These are phyloP conservation scores for Rhinolophus sinicus DNA, from an alignment of 2,113 vertebrate species.

Conservation along the genomic window DNA sequence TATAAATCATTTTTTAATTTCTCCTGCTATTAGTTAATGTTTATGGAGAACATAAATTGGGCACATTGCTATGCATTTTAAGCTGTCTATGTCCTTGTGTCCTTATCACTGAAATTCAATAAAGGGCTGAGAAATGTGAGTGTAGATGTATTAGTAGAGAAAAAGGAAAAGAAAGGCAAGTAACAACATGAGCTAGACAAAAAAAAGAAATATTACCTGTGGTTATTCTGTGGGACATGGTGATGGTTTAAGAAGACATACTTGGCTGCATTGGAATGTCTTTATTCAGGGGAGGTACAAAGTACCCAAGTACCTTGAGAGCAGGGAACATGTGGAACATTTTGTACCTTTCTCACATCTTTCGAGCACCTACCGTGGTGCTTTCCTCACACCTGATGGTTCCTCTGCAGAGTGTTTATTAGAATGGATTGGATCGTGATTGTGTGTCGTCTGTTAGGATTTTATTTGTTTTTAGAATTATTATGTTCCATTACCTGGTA, in stretches of 20 bases:
- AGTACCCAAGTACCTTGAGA: not conserved
- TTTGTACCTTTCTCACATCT: not conserved
- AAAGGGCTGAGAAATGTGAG: not conserved
- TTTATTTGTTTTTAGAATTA: not conserved
- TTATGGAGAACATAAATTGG: not conserved
- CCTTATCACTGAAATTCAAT: constrained; percentile 24
- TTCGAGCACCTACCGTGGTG: not conserved
- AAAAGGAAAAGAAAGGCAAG: not conserved
- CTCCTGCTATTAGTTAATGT: not conserved
- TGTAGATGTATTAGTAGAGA: not conserved
- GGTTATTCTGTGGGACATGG: not conserved
- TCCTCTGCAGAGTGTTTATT: not conserved
- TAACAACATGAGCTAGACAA: not conserved
- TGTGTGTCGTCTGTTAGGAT: not conserved
- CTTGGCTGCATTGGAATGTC: not conserved
- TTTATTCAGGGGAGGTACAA: not conserved
- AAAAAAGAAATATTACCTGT: not conserved
- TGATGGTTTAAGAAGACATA: not conserved
- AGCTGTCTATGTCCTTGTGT: not conserved
- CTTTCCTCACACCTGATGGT: not conserved
- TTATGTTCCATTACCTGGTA: not conserved
- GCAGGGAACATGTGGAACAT: not conserved
- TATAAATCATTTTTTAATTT: constrained; percentile 24
- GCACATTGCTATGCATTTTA: not conserved
- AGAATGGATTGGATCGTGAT: not conserved